Evolutionary conservation across 2,113 vertebrate genomes (phyloP), one percentile per base, ranked within the genome.

Genomic region (Zeus faber): DNA sequence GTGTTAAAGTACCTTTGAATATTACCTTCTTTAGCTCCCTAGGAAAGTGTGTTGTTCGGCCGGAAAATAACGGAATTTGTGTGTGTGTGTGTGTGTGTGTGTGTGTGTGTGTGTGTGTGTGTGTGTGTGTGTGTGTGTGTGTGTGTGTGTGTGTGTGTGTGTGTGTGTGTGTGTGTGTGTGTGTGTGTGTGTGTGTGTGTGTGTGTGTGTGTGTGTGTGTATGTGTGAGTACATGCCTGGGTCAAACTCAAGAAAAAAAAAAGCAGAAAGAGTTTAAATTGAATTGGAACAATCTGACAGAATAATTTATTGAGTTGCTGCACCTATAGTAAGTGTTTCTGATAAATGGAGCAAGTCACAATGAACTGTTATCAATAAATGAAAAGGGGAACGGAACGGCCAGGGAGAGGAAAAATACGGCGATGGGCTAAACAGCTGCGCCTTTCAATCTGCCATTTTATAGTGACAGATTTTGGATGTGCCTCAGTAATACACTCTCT

Each of bases 1-100:
- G 66, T 64, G 57, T 73, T 70, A 58, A 72, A 76, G 61, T 44
- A 67, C 62, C 62, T n/a, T 37, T 55, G 52, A 66, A 73, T 79
- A 74, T 74, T 74, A 72, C 73, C 58, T 74, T 58, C 62, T 77
- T 54, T 55, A 65, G 57, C 31, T 49, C 26, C 6, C 70, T 54
- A 83, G 70, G 65, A 76, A 74, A 74, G 59, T 60, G 37, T 14
- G 31, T 13, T 33, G n/a, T n/a, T n/a, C 5, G n/a, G 18, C 40
- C n/a, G 8, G 40, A 13, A 33, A 7, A 33, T 10, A 33, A 33
- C 13, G 31, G 31, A 13, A 9, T 10, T 8, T 8, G 31, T 8
- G 31, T 9, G 2, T 33, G 29, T 33, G 31, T 4, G 2, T 33
- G 31, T 33, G 26, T 29, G 31, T 33, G 31, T 33, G 31, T 33